A percentile compares a stretch with the other conserved stretches of the same genome.
Evolutionary conservation across 2,797 vertebrate genomes (phyloP).

Genomic region (Enteromius paludinosus): DNA sequence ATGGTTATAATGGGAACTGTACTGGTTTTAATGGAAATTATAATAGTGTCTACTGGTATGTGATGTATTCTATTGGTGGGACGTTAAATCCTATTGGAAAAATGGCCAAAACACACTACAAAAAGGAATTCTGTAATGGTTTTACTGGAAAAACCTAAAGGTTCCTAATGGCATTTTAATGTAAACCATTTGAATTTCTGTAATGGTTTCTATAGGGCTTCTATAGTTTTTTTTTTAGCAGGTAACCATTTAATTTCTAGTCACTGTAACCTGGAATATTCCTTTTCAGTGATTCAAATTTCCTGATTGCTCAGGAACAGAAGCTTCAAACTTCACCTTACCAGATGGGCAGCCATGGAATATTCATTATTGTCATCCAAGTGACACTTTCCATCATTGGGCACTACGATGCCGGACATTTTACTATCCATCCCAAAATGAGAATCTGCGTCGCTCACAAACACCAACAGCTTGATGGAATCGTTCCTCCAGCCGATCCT

Average conservation of each 20-base stretch:
- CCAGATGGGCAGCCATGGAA: slow-evolving; percentile 89
- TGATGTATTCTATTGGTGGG: too few relatives aligned
- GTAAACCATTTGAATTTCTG: too few relatives aligned
- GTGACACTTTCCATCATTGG: slow-evolving; percentile 95
- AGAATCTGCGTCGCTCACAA: slow-evolving; percentile 94
- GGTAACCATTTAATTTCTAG: not conserved
- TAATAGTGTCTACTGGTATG: too few relatives aligned
- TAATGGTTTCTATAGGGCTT: too few relatives aligned
- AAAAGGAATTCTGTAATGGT: too few relatives aligned
- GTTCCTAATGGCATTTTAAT: too few relatives aligned
- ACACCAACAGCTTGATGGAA: slow-evolving; percentile 95
- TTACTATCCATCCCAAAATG: slow-evolving; percentile 99
- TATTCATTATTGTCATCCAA: slow-evolving; percentile 94
- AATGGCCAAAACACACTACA: too few relatives aligned
- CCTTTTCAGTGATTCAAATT: not conserved
- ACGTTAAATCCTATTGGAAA: too few relatives aligned
- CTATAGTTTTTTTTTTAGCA: too few relatives aligned
- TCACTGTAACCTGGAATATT: not conserved
- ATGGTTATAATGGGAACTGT: too few relatives aligned
- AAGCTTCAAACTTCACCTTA: slow-evolving; percentile 67
- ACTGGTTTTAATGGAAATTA: too few relatives aligned
- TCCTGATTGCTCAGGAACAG: not conserved
- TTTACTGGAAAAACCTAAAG: too few relatives aligned
- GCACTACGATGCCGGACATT: slow-evolving; percentile 94
- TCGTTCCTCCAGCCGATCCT: slow-evolving; percentile 98